Percentiles rank a stretch among this genome's conserved stretches.
Evolutionary conservation across 2,797 vertebrate genomes (phyloP).

Genomic region (Champsocephalus gunnari): DNA sequence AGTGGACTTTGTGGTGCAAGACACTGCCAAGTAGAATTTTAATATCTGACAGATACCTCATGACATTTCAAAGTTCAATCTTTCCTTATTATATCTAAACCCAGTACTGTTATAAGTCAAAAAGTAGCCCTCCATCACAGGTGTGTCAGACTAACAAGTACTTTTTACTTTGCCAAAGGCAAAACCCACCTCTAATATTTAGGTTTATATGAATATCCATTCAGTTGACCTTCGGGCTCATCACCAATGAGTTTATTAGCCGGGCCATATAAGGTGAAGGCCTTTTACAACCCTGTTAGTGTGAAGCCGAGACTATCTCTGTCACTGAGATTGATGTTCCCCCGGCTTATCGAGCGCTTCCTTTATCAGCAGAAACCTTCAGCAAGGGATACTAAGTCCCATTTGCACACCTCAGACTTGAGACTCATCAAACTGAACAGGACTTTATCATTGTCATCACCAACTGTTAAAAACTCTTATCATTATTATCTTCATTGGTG

Average conservation of each 20-base stretch:
- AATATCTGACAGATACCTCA: conserved; percentile 45
- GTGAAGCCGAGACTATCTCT: conserved; percentile 74
- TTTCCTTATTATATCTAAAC: neutral
- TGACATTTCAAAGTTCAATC: conserved; percentile 53
- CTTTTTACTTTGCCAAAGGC: conserved; percentile 11
- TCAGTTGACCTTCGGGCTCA: conserved; percentile 85
- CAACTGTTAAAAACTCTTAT: conserved; percentile 56
- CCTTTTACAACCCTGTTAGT: conserved; percentile 82
- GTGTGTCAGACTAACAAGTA: conserved; percentile 4
- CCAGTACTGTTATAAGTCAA: neutral
- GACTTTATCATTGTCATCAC: conserved; percentile 57
- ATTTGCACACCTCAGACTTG: conserved; percentile 59
- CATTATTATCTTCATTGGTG: conserved; percentile 51
- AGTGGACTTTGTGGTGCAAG: conserved; percentile 58
- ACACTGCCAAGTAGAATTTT: conserved; percentile 55
- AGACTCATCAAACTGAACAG: conserved; percentile 55
- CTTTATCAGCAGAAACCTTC: conserved; percentile 81
- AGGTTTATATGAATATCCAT: conserved; percentile 59
- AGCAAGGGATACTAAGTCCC: conserved; percentile 67
- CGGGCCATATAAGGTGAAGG: conserved; percentile 77
- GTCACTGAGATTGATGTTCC: conserved; percentile 80
- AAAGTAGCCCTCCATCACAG: conserved; percentile 20
- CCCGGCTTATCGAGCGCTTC: conserved; percentile 75
- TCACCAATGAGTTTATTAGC: conserved; percentile 87
- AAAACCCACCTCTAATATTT: conserved; percentile 25